A percentile compares a stretch with the other conserved stretches of the same genome.
Evolutionary conservation across 2,113 vertebrate species (phyloP).

Genomic region (Cromileptes altivelis): DNA sequence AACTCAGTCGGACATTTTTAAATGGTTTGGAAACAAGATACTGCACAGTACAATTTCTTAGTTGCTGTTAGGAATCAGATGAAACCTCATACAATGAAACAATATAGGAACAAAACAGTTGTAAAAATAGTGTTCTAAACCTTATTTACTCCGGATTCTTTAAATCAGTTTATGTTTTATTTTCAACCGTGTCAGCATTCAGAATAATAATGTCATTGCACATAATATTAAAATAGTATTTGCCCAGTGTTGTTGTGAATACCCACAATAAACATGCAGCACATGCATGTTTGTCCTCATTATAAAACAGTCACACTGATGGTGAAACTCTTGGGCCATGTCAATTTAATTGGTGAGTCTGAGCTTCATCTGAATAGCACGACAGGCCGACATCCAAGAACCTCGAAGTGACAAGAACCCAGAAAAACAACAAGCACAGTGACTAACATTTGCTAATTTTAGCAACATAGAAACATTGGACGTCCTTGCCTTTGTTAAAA

Average conservation of each 20-base stretch:
- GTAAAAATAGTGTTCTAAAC: background rate
- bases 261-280: conserved; percentile 9
- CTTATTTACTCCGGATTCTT: background rate
- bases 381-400: conserved; percentile 51
- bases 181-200: background rate
- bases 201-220: background rate
- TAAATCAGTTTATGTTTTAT: background rate
- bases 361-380: conserved; percentile 47
- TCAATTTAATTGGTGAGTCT: conserved; percentile 82
- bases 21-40: conserved; percentile 57
- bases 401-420: conserved; percentile 61
- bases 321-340: conserved; percentile 78
- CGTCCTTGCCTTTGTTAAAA: conserved; percentile 68
- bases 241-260: background rate
- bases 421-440: conserved; percentile 38
- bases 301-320: conserved; percentile 52
- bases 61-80: conserved; percentile 32
- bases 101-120: background rate
- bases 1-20: conserved; percentile 40
- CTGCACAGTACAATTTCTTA: conserved; percentile 34
- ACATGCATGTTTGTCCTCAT: conserved; percentile 25
- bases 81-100: conserved; percentile 11
- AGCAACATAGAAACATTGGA: conserved; percentile 28
- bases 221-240: background rate
- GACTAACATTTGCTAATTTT: conserved; percentile 69